Percentiles rank a stretch among this genome's conserved stretches.
These are phyloP conservation scores for Leuciscus idus DNA, from an alignment of 2,113 vertebrate genomes.

Conservation along the genomic window DNA sequence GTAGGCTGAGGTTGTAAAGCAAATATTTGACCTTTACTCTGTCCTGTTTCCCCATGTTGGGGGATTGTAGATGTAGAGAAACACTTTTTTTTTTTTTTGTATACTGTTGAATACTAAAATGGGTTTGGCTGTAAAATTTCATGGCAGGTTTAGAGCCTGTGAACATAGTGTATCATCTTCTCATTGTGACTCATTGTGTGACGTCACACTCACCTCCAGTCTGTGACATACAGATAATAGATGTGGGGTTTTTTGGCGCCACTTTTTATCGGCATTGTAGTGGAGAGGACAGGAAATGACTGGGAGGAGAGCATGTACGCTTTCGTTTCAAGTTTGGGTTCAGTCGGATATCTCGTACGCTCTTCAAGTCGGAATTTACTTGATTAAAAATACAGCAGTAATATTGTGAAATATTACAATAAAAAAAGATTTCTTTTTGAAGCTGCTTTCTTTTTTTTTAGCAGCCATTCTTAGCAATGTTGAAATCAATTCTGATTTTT, in stretches of 20 bases:
- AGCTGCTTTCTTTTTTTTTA: not conserved
- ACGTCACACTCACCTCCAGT: not conserved
- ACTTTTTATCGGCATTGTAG: not conserved
- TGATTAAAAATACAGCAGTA: not conserved
- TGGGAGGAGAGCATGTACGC: not conserved
- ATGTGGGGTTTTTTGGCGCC: accelerated
- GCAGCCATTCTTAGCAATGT: not conserved
- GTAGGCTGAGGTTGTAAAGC: conserved; percentile 20
- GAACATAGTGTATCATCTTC: not conserved
- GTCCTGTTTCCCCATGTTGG: conserved; percentile 49
- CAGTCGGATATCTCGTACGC: not conserved
- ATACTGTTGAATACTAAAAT: not conserved
- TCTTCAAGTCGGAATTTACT: not conserved
- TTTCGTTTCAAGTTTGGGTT: not conserved
- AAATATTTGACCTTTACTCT: conserved; percentile 22
- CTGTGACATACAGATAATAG: not conserved
- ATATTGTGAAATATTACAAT: not conserved
- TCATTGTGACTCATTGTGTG: not conserved
- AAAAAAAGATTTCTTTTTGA: not conserved
- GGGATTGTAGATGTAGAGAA: conserved; percentile 24
- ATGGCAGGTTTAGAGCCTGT: not conserved
- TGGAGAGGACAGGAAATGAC: not conserved
- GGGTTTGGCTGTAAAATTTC: not conserved
- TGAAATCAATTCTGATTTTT: not conserved
- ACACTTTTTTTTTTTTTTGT: not conserved